Evolutionary conservation across 2,888 invertebrate genomes (phyloP).

Genomic region (Biston stratarius): DNA sequence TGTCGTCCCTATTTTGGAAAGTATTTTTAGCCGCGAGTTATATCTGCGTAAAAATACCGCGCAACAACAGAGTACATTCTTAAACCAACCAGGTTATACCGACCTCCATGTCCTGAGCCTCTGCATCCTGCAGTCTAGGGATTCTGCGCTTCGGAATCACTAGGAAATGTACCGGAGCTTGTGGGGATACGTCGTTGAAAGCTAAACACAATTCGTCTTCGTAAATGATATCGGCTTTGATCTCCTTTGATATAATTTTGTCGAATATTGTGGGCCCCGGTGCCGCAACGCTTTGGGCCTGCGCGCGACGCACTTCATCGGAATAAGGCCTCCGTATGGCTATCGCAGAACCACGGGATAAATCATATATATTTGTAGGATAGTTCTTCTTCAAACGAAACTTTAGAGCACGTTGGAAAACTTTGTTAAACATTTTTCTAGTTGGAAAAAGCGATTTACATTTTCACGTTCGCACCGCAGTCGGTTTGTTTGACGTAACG

Average conservation of each 20-base stretch:
- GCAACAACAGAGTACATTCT: not conserved
- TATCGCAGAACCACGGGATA: slow-evolving; percentile 75
- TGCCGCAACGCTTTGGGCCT: slow-evolving; percentile 66
- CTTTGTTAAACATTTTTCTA: slow-evolving; percentile 80
- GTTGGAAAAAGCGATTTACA: slow-evolving; percentile 48
- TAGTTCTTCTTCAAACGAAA: slow-evolving; percentile 78
- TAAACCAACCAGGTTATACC: slow-evolving; percentile 37
- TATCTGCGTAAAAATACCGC: slow-evolving; percentile 1
- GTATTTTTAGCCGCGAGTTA: too few relatives aligned
- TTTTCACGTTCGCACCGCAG: slow-evolving; percentile 38
- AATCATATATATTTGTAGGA: slow-evolving; percentile 80
- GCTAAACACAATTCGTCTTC: slow-evolving; percentile 94
- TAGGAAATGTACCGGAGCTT: slow-evolving; percentile 94
- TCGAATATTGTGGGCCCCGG: slow-evolving; percentile 90
- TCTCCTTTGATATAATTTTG: slow-evolving; percentile 90
- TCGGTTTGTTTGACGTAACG: not conserved
- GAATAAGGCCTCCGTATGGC: slow-evolving; percentile 74
- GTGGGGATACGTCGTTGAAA: slow-evolving; percentile 92
- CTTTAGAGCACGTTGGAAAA: slow-evolving; percentile 78
- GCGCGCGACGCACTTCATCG: slow-evolving; percentile 77
- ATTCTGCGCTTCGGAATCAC: slow-evolving; percentile 93
- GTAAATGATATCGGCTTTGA: slow-evolving; percentile 93
- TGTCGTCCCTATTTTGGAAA: too few relatives aligned
- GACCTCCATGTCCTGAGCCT: slow-evolving; percentile 87
- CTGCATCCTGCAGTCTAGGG: slow-evolving; percentile 87